phyloP scores from a whole-genome alignment of 2,113 vertebrate genomes.

The Siphamia tubifer region DNA sequence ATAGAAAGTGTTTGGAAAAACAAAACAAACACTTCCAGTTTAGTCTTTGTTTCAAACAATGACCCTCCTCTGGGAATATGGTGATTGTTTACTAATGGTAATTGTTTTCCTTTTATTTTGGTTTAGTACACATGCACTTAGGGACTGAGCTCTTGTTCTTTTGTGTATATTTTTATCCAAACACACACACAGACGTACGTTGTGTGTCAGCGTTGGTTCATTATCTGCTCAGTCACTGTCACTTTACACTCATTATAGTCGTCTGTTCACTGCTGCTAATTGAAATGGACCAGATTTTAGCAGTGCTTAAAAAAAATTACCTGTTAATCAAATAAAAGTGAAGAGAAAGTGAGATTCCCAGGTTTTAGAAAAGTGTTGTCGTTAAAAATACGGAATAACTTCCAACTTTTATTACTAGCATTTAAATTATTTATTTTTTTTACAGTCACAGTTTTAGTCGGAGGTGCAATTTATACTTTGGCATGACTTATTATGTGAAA shows the following conservation, averaged over 20 bases:
- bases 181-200: neutral
- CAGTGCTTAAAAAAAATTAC: neutral
- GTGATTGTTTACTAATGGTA: slow-evolving; percentile 16
- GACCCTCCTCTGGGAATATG: slow-evolving; percentile 36
- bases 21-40: too few relatives aligned
- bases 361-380: neutral
- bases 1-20: too few relatives aligned
- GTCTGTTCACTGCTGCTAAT: neutral
- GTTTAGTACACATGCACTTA: neutral
- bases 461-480: too few relatives aligned
- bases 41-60: slow-evolving; percentile 4
- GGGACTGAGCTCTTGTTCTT: neutral
- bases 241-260: neutral
- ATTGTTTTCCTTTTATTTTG: slow-evolving; percentile 17
- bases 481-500: too few relatives aligned
- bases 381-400: too few relatives aligned
- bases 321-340: neutral
- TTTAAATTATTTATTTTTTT: too few relatives aligned
- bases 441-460: too few relatives aligned
- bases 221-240: neutral
- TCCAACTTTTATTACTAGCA: too few relatives aligned
- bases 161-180: neutral
- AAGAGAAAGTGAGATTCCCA: neutral
- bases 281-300: neutral
- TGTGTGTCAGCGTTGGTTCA: neutral